Percentiles rank a stretch among this genome's conserved stretches.
Evolutionary conservation across 2,797 vertebrate genomes (phyloP).

Genomic region (Meda fulgida): DNA sequence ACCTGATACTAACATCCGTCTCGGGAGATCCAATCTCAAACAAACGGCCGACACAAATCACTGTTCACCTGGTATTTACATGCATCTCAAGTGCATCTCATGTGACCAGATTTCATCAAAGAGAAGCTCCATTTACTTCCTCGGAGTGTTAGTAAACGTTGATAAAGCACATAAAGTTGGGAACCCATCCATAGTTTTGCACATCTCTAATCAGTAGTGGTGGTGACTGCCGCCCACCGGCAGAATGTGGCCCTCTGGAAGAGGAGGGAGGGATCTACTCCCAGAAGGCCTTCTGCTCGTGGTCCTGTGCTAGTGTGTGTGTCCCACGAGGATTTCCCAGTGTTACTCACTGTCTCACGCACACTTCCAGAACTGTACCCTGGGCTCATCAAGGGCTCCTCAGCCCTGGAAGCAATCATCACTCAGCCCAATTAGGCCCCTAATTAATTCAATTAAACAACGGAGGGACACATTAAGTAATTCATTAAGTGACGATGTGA

Average conservation of each 20-base stretch:
- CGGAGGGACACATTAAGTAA: constrained; percentile 67
- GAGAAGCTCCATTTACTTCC: neutral
- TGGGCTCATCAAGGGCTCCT: constrained; percentile 59
- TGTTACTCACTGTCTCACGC: constrained; percentile 48
- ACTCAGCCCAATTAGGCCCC: constrained; percentile 71
- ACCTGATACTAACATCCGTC: constrained; percentile 22
- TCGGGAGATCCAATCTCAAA: constrained; percentile 6
- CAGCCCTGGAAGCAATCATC: constrained; percentile 68
- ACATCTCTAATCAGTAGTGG: constrained; percentile 13
- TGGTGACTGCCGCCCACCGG: constrained; percentile 3
- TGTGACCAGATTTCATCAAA: neutral
- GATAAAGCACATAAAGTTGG: constrained; percentile 2
- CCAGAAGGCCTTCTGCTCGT: constrained; percentile 20
- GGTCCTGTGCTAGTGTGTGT: constrained; percentile 5
- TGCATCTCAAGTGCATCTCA: neutral
- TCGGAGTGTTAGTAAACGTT: neutral
- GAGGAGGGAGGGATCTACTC: constrained; percentile 10
- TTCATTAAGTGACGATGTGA: constrained; percentile 62
- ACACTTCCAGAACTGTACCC: constrained; percentile 57
- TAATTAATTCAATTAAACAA: constrained; percentile 73
- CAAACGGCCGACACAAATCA: neutral
- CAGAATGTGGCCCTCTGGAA: constrained; percentile 24
- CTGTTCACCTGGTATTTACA: constrained; percentile 17
- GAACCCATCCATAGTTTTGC: neutral
- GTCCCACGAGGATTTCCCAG: constrained; percentile 48